Evolutionary conservation across 1,140 invertebrate genomes (phyloP), one percentile per base, ranked within the genome.

Genomic region (Saccostrea cuccullata): DNA sequence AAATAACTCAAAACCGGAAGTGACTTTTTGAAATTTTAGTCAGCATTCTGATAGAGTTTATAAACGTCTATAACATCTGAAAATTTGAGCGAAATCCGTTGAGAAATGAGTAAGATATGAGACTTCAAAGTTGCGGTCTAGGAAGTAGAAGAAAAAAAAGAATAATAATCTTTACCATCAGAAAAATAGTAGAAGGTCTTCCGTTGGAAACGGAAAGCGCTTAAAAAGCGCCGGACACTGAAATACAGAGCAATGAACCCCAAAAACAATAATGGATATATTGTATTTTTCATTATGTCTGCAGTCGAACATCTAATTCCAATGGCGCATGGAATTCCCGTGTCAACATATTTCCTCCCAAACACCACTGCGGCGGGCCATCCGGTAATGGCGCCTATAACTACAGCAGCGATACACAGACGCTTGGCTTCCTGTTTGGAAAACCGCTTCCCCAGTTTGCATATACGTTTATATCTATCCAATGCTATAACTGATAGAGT

Each of bases 301-400:
- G 91, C 92, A 0, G 93, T 93, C 4, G 93, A 93, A 86, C 93
- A 94, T 89, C 93, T 93, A 0, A 90, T 90, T 0, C 91, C 93
- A 55, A 67, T 83, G 3, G 93, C 40, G 47, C 89, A 89, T 0
- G 87, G 88, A 82, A 90, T 88, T 73, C 84, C 87, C 11, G 91
- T 40, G 20, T 90, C 73, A 13, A 90, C 84, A 17, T 90, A 92
- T 77, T 92, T 90, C 26, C 89, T 87, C 13, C 93, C 93, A 88
- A 93, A 94, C 17, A 94, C 90, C 26, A 94, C 73, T 55, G 88
- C 92, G 0, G 92, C 90, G 0, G 93, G 93, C 93, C 93, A 93
- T 9, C 92, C 93, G 12, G 90, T 90, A 12, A 91, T 15, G 47
- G 40, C 82, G 2, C 93, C 93, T 6, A 93, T 87, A 5, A 92